Conservation (phyloP, 1,140 invertebrate species). For the Hydropsyche tenuis region DNA sequence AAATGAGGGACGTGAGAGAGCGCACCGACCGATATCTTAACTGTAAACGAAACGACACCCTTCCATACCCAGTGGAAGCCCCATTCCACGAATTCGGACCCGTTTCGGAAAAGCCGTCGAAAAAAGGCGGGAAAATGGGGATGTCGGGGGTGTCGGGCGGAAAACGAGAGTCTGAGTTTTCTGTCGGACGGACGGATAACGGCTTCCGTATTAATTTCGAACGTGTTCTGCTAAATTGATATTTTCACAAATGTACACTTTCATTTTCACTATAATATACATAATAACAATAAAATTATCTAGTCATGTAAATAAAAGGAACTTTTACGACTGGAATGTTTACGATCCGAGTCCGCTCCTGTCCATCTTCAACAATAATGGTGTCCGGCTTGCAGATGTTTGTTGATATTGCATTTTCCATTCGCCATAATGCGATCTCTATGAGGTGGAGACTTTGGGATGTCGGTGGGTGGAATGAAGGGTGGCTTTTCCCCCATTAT, state of each 20-base stretch:
- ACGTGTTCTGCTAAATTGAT: too few species aligned
- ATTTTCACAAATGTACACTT: too few species aligned
- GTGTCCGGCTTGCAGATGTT: slow-evolving; percentile 55
- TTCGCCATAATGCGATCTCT: slow-evolving; percentile 50
- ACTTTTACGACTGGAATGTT: not conserved
- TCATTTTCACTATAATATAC: too few species aligned
- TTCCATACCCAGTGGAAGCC: not conserved
- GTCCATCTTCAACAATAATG: slow-evolving; percentile 50
- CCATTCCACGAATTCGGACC: not conserved
- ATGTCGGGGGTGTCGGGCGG: not conserved
- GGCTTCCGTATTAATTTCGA: too few species aligned
- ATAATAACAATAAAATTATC: too few species aligned
- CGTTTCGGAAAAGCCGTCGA: not conserved
- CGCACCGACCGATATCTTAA: slow-evolving; percentile 30
- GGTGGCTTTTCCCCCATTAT: slow-evolving; percentile 48
- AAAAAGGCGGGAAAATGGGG: not conserved
- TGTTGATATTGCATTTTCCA: slow-evolving; percentile 50
- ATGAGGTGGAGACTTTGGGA: slow-evolving; percentile 29
- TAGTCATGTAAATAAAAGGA: too few species aligned
- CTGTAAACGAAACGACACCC: slow-evolving; percentile 22
- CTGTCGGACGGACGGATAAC: not conserved
- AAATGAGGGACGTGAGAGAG: slow-evolving; percentile 46
- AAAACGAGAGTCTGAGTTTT: not conserved
- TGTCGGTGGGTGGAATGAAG: slow-evolving; percentile 37
- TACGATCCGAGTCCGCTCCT: slow-evolving; percentile 20